phyloP scores from a whole-genome alignment of 2,113 vertebrate species.

The Nycticorax nycticorax region DNA sequence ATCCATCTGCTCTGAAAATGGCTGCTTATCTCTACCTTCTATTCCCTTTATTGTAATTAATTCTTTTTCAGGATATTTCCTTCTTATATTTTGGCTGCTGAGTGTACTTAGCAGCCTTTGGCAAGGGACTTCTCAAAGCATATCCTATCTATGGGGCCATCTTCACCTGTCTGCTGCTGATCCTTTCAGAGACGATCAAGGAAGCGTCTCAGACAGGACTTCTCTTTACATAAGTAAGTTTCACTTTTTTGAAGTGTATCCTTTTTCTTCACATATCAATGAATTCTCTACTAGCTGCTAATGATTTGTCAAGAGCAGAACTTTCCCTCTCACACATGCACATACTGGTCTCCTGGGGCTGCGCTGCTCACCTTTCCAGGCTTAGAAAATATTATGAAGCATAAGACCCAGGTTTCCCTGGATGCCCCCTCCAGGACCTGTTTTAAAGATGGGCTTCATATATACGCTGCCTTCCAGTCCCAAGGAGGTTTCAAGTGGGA shows the following conservation, averaged over 20 bases:
- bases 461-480: not conserved
- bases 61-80: not conserved
- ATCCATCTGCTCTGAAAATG: not conserved
- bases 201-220: not conserved
- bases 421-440: accelerated
- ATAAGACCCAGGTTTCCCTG: not conserved
- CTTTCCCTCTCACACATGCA: not conserved
- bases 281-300: not conserved
- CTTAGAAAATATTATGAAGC: not conserved
- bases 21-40: not conserved
- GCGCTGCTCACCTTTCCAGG: not conserved
- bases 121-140: not conserved
- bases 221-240: not conserved
- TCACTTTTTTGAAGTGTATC: not conserved
- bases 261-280: not conserved
- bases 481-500: not conserved
- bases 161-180: not conserved
- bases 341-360: not conserved
- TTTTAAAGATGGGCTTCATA: not conserved
- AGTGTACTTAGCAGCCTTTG: not conserved
- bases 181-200: not conserved
- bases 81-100: not conserved
- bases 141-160: not conserved
- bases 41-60: not conserved
- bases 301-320: not conserved